A percentile compares a stretch with the other conserved stretches of the same genome.
phyloP scores from a whole-genome alignment of 2,888 invertebrate species.

The Orthonychiurus folsomi region DNA sequence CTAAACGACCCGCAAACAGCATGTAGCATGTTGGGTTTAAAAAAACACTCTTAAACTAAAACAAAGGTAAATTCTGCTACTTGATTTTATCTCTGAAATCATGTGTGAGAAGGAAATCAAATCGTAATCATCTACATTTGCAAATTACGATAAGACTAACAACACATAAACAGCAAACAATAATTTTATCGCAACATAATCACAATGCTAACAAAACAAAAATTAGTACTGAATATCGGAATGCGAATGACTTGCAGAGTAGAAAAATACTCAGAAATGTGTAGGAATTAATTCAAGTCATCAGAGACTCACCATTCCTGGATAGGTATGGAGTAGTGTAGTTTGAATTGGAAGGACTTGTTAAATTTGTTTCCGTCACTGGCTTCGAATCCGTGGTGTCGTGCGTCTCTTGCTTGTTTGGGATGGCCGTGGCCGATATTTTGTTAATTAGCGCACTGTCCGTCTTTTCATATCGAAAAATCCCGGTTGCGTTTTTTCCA shows the following conservation, averaged over 20 bases:
- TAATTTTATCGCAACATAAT: too few species aligned
- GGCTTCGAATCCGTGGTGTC: background rate
- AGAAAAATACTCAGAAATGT: background rate
- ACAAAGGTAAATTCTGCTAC: too few species aligned
- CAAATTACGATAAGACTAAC: too few species aligned
- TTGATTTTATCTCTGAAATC: too few species aligned
- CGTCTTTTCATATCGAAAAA: background rate
- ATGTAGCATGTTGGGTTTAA: too few species aligned
- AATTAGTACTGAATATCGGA: too few species aligned
- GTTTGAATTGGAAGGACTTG: constrained; percentile 17
- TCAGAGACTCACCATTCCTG: constrained; percentile 37
- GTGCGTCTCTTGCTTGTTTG: background rate
- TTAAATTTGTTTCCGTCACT: constrained; percentile 18
- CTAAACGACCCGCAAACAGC: too few species aligned
- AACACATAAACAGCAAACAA: too few species aligned
- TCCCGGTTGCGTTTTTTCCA: background rate
- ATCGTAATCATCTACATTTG: too few species aligned
- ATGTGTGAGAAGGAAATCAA: too few species aligned
- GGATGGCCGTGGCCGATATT: background rate
- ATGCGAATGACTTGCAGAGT: background rate
- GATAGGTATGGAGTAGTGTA: constrained; percentile 26
- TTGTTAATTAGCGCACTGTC: background rate
- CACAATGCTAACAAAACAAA: too few species aligned
- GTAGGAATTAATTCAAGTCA: constrained; percentile 8
- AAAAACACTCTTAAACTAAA: too few species aligned